phyloP scores from a whole-genome alignment of 1,140 invertebrate genomes.

The Acromyrmex echinatior region DNA sequence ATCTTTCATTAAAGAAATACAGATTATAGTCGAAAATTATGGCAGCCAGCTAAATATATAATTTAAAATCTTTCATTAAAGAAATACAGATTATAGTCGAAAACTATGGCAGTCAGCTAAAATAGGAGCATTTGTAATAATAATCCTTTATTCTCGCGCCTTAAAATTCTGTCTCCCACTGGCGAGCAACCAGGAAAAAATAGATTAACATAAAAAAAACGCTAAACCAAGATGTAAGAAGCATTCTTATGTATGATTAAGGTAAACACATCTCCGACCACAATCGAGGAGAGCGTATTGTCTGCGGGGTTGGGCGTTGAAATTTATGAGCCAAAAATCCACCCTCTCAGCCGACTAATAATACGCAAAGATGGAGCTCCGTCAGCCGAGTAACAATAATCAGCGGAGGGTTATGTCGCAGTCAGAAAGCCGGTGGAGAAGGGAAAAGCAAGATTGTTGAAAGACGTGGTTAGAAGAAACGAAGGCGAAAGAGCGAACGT shows the following conservation, averaged over 20 bases:
- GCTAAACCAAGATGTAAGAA: slow-evolving; percentile 9
- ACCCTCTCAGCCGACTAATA: slow-evolving; percentile 23
- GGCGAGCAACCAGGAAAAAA: not conserved
- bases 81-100: not conserved
- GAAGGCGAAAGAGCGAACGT: slow-evolving; percentile 56
- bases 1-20: not conserved
- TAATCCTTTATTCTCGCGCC: slow-evolving; percentile 27
- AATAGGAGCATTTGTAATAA: not conserved
- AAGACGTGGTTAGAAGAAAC: slow-evolving; percentile 50
- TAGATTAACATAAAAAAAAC: slow-evolving; percentile 50
- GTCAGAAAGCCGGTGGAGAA: not conserved
- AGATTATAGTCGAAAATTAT: not conserved
- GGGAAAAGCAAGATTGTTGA: not conserved
- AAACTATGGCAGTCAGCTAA: not conserved
- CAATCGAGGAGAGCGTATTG: slow-evolving; percentile 51
- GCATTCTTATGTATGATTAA: slow-evolving; percentile 52
- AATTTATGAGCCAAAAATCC: slow-evolving; percentile 61
- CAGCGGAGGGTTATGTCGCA: slow-evolving; percentile 64
- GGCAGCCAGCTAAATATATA: not conserved
- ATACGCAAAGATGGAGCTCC: slow-evolving; percentile 7
- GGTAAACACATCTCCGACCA: not conserved
- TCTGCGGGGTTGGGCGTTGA: slow-evolving; percentile 25
- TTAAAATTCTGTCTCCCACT: slow-evolving; percentile 32
- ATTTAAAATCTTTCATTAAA: not conserved
- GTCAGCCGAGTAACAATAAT: slow-evolving; percentile 65